Percentiles rank a stretch among this genome's conserved stretches.
Conservation (phyloP, 2,113 vertebrate genomes). For the Centropus unirufus region DNA sequence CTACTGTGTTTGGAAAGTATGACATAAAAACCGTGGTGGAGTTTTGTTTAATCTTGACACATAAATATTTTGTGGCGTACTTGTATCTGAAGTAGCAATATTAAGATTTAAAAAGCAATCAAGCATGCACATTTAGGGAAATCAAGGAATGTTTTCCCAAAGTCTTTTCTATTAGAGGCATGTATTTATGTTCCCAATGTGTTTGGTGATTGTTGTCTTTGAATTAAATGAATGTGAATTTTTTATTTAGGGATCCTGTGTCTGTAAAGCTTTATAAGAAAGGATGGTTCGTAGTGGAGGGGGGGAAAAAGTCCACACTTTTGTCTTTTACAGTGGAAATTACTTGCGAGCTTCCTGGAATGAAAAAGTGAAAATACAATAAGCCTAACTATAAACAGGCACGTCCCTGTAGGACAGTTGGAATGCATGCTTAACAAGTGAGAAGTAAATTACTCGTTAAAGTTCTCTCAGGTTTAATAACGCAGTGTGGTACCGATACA, state of each 20-base stretch:
- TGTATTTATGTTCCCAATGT: neutral
- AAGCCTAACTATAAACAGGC: constrained; percentile 30
- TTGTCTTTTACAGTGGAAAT: constrained; percentile 6
- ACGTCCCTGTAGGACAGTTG: constrained; percentile 47
- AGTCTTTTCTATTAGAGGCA: neutral
- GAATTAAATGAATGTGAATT: neutral
- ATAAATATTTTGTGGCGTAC: neutral
- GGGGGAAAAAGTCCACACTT: neutral
- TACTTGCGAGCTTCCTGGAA: constrained; percentile 13
- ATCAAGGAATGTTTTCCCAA: neutral
- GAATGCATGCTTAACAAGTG: constrained; percentile 46
- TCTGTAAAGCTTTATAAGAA: neutral
- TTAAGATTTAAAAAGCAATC: neutral
- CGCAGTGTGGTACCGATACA: constrained; percentile 63
- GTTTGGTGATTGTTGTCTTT: neutral
- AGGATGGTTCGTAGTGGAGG: neutral
- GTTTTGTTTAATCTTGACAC: neutral
- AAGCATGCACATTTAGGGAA: neutral
- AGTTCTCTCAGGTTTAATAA: constrained; percentile 73
- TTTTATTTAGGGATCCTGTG: neutral
- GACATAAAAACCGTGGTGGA: neutral
- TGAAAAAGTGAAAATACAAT: constrained; percentile 39
- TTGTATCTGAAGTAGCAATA: neutral
- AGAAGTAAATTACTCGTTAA: constrained; percentile 66
- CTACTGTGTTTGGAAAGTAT: neutral